Evolutionary conservation across 1,140 invertebrate species (phyloP), one percentile per base, ranked within the genome.

Genomic region (Drosophila ficusphila): DNA sequence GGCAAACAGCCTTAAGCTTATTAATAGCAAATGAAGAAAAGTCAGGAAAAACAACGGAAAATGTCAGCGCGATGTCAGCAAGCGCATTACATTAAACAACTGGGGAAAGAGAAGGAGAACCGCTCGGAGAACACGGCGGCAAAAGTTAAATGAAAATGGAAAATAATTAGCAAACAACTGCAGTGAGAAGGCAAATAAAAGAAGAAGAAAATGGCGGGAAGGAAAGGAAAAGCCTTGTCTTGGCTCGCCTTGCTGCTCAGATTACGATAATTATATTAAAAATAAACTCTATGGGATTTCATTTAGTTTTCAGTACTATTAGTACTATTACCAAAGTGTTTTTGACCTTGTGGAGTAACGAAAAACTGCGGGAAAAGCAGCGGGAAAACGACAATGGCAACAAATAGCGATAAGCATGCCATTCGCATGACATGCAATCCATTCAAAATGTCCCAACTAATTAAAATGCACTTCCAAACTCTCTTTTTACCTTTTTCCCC

Each of bases 111-210:
- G 52, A 78, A 6, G 14, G 41, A 19, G 52, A 78, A 53, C 31
- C 36, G 33, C 44, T 34, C 48, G 70, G 42, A 54, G 31, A 78
- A 67, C 68, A 64, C 47, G 27, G 23, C 64, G 36, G 27, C 14
- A 8, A 52, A 67, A 42, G 36, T 61, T 71, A 65, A 85, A 71
- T 52, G 75, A 47, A 85, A 82, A 62, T 75, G 75, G 64, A 85
- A 82, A 82, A 85, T 85, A 82, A 82, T 85, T 85, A 82, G 79
- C 76, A 61, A 85, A 54, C 44, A 54, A 75, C 46, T 60, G 70
- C 54, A 61, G 61, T 23, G 61, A 23, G 27, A 57, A 51, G 5
- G 12, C 1, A 14, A 39, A 31, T 1, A 31, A 14, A 25, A 25
- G 14, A 25, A 9, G 0, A n/a, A 21, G 14, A 34, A 29, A 14